A percentile compares a stretch with the other conserved stretches of the same genome.
phyloP scores from a whole-genome alignment of 2,113 vertebrate species.

The Parotia lawesii region DNA sequence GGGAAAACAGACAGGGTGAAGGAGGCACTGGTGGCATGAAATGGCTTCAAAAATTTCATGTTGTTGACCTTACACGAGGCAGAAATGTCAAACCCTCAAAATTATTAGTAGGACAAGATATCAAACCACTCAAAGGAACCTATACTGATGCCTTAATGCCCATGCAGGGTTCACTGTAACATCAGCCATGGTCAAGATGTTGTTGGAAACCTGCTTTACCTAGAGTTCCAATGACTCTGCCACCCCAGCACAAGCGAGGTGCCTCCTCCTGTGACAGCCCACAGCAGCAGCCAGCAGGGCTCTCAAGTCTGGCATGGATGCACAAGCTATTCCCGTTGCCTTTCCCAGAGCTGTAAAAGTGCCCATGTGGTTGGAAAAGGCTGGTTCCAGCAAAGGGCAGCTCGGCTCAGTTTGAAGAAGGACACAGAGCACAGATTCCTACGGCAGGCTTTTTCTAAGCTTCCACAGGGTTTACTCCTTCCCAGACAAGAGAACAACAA shows the following conservation, averaged over 20 bases:
- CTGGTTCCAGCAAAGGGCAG: background rate
- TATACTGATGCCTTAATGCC: background rate
- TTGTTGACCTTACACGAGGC: background rate
- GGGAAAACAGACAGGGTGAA: background rate
- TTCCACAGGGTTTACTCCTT: background rate
- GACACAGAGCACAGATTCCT: background rate
- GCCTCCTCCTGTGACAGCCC: background rate
- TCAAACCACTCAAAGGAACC: background rate
- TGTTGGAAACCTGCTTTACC: background rate
- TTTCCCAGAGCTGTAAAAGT: background rate
- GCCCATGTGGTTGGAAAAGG: background rate
- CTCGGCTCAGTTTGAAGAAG: background rate
- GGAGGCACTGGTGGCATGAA: background rate
- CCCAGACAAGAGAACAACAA: background rate
- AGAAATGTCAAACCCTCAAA: background rate
- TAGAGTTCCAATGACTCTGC: background rate
- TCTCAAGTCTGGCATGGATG: fast-evolving
- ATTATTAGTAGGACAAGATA: background rate
- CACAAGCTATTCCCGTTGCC: background rate
- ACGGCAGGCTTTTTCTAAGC: background rate
- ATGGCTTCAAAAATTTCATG: background rate
- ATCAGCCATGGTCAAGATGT: fast-evolving
- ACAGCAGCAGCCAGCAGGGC: background rate
- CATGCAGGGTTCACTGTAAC: fast-evolving
- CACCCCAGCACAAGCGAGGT: background rate